Evolutionary conservation across 2,888 invertebrate genomes (phyloP), one percentile per base, ranked within the genome.

Genomic region (Heteropelma amictum): DNA sequence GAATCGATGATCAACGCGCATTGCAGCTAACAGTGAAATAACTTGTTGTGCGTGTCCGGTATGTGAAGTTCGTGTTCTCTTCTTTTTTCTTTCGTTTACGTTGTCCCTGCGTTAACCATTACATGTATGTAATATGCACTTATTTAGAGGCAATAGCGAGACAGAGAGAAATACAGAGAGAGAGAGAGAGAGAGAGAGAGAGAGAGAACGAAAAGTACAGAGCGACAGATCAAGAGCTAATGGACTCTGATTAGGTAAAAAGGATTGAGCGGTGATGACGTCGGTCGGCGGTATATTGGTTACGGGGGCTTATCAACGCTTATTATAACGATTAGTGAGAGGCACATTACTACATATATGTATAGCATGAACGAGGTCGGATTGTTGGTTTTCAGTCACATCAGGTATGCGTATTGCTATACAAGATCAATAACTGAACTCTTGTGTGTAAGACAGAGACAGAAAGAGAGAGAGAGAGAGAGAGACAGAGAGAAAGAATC

Each of bases 21-120:
- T 77, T 77, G 77, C 73, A 67, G 49, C 69, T 75, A 77, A 72
- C 61, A 71, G 51, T 60, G 68, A 74, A 76, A 65, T 54, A 53
- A 70, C 23, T 56, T 54, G 10, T 40, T 72, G 70, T 70, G 71
- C 45, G 49, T 40, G 72, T 79, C 65, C 28, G 70, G 76, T 72
- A 38, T 71, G 10, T 71, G 63, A 42, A 58, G 51, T 35, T 61
- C 8, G 33, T 49, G 10, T 35, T 19, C 53, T 45, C 23, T 68
- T 35, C 1, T 2, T 12, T 8, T 23, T 40, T 21, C 21, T 53
- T 8, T 47, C 40, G 28, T 30, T 71, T 70, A 21, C 6, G 51
- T 64, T 45, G 28, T 51, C 30, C 21, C 21, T 28, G 33, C 45
- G 28, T 45, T 30, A 54, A 28, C 35, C n/a, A n/a, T n/a, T n/a